Percentiles rank a stretch among this genome's conserved stretches.
Evolutionary conservation across 2,888 invertebrate species (phyloP).

Genomic region (Orthosia incerta): DNA sequence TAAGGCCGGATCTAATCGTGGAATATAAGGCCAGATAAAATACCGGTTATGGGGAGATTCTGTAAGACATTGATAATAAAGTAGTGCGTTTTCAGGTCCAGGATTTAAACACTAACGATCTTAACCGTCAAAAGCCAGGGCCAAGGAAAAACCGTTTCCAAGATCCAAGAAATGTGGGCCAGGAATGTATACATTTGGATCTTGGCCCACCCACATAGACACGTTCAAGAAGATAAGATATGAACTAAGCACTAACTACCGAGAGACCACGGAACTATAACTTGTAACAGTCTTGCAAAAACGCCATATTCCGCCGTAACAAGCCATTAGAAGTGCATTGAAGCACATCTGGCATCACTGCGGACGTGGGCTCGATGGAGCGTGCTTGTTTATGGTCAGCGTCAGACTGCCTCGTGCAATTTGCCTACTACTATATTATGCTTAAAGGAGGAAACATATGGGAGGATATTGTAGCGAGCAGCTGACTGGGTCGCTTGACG

Average conservation of each 20-base stretch:
- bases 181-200: too few relatives aligned
- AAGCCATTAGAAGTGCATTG: constrained; percentile 53
- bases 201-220: neutral
- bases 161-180: too few relatives aligned
- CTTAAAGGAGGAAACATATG: constrained; percentile 7
- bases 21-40: neutral
- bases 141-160: neutral
- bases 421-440: constrained; percentile 53
- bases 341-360: constrained; percentile 47
- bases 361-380: constrained; percentile 42
- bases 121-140: neutral
- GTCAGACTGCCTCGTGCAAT: constrained; percentile 46
- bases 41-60: neutral
- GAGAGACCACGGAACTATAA: neutral
- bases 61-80: neutral
- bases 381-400: constrained; percentile 45
- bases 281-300: constrained; percentile 33
- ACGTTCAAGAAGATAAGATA: neutral
- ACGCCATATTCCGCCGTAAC: constrained; percentile 40
- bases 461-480: constrained; percentile 6
- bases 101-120: neutral
- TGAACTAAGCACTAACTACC: neutral
- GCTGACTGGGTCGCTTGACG: neutral
- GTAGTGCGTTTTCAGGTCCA: neutral
- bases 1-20: neutral